These are phyloP conservation scores for Scarus forsteni DNA, from an alignment of 2,797 vertebrate genomes.

Conservation along the genomic window DNA sequence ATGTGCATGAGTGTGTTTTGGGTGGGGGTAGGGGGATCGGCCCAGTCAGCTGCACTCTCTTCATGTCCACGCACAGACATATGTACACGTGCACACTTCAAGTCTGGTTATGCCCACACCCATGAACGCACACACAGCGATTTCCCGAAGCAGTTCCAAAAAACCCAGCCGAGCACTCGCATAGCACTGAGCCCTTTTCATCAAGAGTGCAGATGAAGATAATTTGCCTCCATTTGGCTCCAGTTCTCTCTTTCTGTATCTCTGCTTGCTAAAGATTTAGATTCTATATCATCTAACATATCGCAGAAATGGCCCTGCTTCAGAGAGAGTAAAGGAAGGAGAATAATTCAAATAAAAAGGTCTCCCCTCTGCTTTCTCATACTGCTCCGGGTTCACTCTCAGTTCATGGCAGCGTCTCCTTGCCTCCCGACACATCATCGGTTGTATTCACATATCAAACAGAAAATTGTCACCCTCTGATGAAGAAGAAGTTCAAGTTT, in stretches of 20 bases:
- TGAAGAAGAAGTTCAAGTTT: neutral
- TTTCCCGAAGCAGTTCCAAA: constrained; percentile 20
- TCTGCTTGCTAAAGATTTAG: neutral
- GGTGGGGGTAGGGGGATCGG: constrained; percentile 58
- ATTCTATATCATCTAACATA: neutral
- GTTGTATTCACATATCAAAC: constrained; percentile 35
- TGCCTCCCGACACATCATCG: constrained; percentile 22
- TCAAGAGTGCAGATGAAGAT: constrained; percentile 16
- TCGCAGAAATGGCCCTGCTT: constrained; percentile 5
- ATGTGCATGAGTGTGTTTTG: constrained; percentile 23
- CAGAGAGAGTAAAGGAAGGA: constrained; percentile 2
- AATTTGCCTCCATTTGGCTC: constrained; percentile 4
- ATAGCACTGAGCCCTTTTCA: neutral
- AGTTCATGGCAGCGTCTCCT: constrained; percentile 40
- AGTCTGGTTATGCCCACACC: constrained; percentile 29
- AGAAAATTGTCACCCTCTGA: neutral
- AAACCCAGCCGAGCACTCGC: neutral
- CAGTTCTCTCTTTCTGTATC: neutral
- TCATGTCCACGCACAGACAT: constrained; percentile 36
- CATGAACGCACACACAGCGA: constrained; percentile 12
- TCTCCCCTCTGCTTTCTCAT: neutral
- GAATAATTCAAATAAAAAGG: constrained; percentile 11
- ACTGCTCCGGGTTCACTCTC: constrained; percentile 45
- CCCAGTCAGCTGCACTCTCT: constrained; percentile 50
- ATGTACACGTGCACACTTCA: constrained; percentile 12